Evolutionary conservation across 2,888 invertebrate genomes (phyloP), one percentile per base, ranked within the genome.

Genomic region (Scaptomyza reducta): DNA sequence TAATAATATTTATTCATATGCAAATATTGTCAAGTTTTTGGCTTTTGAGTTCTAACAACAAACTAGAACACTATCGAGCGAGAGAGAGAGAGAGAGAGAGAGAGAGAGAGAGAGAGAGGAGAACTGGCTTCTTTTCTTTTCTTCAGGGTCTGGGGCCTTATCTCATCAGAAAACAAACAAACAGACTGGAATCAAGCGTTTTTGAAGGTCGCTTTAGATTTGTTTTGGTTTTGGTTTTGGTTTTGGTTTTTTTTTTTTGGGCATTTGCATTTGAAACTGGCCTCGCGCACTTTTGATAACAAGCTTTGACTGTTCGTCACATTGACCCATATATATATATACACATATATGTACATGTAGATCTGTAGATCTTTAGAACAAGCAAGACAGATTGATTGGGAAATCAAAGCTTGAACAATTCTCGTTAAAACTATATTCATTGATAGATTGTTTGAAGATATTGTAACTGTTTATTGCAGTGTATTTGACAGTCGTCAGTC

Each of bases 281-380:
- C 42, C 56, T 54, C 57, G 64, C 10, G 42, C 11, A 38, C 10
- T 31, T 61, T 67, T 67, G 74, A 75, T 74, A 74, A 74, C 46
- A 62, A 31, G 57, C 18, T 40, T 41, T 4, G 61, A 35, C 13
- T 47, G n/a, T 47, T 41, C 62, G 77, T 76, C 72, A 71, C 74
- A 76, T 74, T 74, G 74, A 74, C 74, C 74, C 59, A 74, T 76
- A 60, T 74, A 57, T 35, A 22, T 22, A n/a, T n/a, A n/a, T n/a
- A n/a, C n/a, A n/a, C n/a, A n/a, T n/a, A n/a, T n/a, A n/a, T n/a
- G n/a, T n/a, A n/a, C n/a, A n/a, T n/a, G n/a, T n/a, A n/a, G n/a
- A n/a, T n/a, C n/a, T n/a, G n/a, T n/a, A n/a, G n/a, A n/a, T n/a
- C n/a, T n/a, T n/a, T n/a, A 31, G 47, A 70, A 42, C 55, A 41